A percentile compares a stretch with the other conserved stretches of the same genome.
phyloP scores from a whole-genome alignment of 2,888 invertebrate species.

The Cheiracanthium punctorium region DNA sequence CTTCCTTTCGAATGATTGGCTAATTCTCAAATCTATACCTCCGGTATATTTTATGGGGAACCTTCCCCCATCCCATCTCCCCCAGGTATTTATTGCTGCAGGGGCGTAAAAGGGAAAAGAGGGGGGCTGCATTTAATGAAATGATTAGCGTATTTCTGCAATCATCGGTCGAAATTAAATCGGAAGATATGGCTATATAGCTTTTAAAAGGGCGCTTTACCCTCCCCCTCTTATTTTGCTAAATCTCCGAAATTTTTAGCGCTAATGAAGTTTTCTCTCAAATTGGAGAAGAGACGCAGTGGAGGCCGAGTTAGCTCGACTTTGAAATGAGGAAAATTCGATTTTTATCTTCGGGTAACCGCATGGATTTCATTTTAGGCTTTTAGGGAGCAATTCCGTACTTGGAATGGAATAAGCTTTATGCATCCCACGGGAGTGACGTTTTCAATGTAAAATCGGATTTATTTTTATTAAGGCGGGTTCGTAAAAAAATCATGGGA shows the following conservation, averaged over 20 bases:
- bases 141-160: background rate
- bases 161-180: background rate
- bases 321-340: too few species aligned
- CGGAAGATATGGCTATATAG: background rate
- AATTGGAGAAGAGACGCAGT: too few species aligned
- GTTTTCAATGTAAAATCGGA: too few species aligned
- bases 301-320: too few species aligned
- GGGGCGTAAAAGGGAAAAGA: background rate
- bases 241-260: background rate
- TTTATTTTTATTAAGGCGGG: too few species aligned
- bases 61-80: background rate
- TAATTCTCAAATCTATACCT: conserved; percentile 9
- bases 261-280: conserved; percentile 5
- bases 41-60: background rate
- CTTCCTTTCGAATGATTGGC: conserved; percentile 41
- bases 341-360: too few species aligned
- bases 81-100: background rate
- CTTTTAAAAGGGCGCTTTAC: background rate
- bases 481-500: too few species aligned
- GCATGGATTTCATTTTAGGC: too few species aligned
- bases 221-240: background rate
- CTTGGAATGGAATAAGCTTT: too few species aligned
- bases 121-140: background rate
- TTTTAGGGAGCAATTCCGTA: too few species aligned
- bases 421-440: too few species aligned